Evolutionary conservation across 2,888 invertebrate genomes (phyloP).

Genomic region (Mythimna loreyi): DNA sequence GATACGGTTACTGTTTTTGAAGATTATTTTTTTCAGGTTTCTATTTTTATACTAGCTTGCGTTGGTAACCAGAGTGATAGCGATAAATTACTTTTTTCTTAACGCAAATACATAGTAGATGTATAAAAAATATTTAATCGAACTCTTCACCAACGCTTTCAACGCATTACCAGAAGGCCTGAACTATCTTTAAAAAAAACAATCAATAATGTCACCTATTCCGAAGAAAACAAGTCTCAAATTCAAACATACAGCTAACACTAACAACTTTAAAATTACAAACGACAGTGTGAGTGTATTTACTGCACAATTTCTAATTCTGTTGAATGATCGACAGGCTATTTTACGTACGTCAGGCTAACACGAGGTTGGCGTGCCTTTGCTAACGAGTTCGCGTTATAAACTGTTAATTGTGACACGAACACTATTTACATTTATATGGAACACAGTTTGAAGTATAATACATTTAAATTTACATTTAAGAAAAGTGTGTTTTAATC

Average conservation of each 20-base stretch:
- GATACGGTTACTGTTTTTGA: too few species aligned
- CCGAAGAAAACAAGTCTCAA: background rate
- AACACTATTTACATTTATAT: conserved; percentile 48
- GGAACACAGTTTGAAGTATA: background rate
- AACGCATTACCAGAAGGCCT: background rate
- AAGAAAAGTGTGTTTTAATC: background rate
- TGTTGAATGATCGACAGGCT: conserved; percentile 60
- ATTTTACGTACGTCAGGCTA: conserved; percentile 48
- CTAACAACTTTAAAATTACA: background rate
- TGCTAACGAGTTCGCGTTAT: conserved; percentile 61
- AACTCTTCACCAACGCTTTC: background rate
- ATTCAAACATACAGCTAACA: background rate
- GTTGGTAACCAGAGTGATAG: too few species aligned
- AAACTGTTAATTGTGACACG: conserved; percentile 63
- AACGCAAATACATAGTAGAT: too few species aligned
- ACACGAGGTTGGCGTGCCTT: conserved; percentile 57
- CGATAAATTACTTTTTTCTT: too few species aligned
- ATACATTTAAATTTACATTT: background rate
- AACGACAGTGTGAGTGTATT: conserved; percentile 28
- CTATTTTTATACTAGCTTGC: too few species aligned
- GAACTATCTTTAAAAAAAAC: background rate
- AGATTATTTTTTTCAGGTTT: too few species aligned
- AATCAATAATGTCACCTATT: conserved; percentile 6
- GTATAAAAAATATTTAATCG: too few species aligned
- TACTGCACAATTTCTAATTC: conserved; percentile 47